Percentiles rank a stretch among this genome's conserved stretches.
Conservation (phyloP, 2,113 vertebrate genomes). For the Hassar affinis region DNA sequence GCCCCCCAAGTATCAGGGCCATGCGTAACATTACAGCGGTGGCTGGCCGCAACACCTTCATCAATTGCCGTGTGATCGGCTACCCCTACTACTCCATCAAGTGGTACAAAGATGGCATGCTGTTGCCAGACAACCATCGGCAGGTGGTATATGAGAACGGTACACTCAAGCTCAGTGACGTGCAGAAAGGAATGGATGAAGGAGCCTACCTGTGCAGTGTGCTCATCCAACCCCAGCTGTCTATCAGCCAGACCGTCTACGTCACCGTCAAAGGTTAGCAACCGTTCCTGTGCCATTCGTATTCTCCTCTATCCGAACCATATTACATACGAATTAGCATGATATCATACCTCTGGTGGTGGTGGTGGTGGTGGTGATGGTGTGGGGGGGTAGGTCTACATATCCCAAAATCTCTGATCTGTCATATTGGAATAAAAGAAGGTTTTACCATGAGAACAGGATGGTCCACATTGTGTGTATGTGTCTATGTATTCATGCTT, state of each 20-base stretch:
- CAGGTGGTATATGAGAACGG: constrained; percentile 98
- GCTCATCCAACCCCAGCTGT: constrained; percentile 95
- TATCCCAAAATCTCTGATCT: too few relatives aligned
- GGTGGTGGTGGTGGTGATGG: too few relatives aligned
- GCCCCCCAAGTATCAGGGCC: constrained; percentile 91
- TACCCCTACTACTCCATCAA: constrained; percentile 99
- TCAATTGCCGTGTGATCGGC: constrained; percentile 97
- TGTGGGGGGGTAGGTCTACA: too few relatives aligned
- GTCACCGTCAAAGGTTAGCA: constrained; percentile 93
- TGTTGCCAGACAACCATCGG: constrained; percentile 96
- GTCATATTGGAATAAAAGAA: background rate
- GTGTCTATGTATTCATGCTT: constrained; percentile 49
- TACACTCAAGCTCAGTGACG: constrained; percentile 93
- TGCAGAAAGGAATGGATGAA: constrained; percentile 98
- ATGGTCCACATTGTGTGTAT: constrained; percentile 18
- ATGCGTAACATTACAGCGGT: constrained; percentile 98
- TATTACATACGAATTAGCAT: too few relatives aligned
- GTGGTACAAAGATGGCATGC: constrained; percentile 94
- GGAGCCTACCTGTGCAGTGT: constrained; percentile 96
- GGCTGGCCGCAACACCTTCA: constrained; percentile 94
- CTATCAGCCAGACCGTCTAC: constrained; percentile 94
- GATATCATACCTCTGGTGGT: too few relatives aligned
- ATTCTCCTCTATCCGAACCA: background rate
- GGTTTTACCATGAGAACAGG: constrained; percentile 15
- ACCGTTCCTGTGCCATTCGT: background rate